Conservation (phyloP, 2,113 vertebrate genomes). For the Chionis minor region DNA sequence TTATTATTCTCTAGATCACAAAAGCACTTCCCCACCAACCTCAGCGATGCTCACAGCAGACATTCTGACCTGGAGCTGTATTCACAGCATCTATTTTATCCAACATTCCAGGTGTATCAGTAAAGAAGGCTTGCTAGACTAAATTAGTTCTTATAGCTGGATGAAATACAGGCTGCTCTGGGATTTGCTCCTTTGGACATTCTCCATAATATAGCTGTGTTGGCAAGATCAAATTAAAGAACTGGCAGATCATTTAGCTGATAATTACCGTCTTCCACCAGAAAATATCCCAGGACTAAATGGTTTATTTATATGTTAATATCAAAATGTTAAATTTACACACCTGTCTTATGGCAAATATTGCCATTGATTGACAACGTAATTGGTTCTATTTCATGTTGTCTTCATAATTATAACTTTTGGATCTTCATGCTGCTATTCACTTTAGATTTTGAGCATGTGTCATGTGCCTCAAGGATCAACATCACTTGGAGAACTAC, state of each 20-base stretch:
- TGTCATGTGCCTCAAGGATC: not conserved
- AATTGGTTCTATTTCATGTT: not conserved
- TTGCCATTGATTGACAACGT: not conserved
- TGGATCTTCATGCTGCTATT: not conserved
- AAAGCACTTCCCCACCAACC: not conserved
- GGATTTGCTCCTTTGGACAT: not conserved
- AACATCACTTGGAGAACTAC: not conserved
- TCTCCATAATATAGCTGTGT: not conserved
- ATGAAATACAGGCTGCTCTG: not conserved
- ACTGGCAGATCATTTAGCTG: not conserved
- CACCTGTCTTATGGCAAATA: not conserved
- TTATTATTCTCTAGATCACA: not conserved
- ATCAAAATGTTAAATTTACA: not conserved
- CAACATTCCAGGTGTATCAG: not conserved
- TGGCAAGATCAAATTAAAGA: not conserved
- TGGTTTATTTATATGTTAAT: not conserved
- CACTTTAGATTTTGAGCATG: not conserved
- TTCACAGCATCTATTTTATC: not conserved
- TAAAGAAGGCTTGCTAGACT: not conserved
- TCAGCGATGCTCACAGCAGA: not conserved
- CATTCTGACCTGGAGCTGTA: not conserved
- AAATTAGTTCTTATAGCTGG: not conserved
- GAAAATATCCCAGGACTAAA: not conserved
- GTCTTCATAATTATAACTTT: not conserved
- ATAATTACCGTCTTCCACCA: not conserved